Evolutionary conservation across 1,140 invertebrate genomes (phyloP).

Genomic region (Brachionus asplanchnoidis): DNA sequence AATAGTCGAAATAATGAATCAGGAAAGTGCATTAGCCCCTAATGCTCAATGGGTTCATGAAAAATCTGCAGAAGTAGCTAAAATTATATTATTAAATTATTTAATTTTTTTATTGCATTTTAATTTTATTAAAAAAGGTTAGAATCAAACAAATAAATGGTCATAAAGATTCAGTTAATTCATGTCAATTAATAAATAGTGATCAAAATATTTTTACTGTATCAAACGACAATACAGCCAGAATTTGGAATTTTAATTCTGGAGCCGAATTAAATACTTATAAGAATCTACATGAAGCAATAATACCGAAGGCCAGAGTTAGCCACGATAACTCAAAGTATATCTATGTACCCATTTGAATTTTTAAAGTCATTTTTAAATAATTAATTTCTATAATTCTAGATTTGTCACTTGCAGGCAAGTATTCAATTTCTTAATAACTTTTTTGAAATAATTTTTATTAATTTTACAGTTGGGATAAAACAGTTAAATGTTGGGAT

Average conservation of each 20-base stretch:
- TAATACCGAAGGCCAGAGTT: constrained; percentile 17
- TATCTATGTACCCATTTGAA: not conserved
- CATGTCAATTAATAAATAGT: constrained; percentile 35
- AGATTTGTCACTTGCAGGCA: constrained; percentile 35
- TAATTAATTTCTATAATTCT: not conserved
- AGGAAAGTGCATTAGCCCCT: not conserved
- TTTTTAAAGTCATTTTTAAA: not conserved
- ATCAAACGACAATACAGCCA: constrained; percentile 39
- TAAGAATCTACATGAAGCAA: constrained; percentile 28
- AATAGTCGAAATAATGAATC: not conserved
- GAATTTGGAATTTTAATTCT: constrained; percentile 39
- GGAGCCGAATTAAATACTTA: constrained; percentile 22
- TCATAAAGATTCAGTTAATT: constrained; percentile 25
- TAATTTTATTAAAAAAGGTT: constrained; percentile 8
- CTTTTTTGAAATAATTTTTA: not conserved
- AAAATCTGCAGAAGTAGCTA: constrained; percentile 7
- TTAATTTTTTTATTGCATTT: not conserved
- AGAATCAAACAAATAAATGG: constrained; percentile 36
- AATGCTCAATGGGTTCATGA: constrained; percentile 43
- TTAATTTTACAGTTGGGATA: constrained; percentile 50
- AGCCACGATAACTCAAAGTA: constrained; percentile 29
- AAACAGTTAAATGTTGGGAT: constrained; percentile 50
- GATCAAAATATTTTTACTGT: constrained; percentile 17
- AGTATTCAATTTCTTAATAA: not conserved
- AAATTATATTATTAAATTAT: too few relatives aligned